Evolutionary conservation across 2,888 invertebrate genomes (phyloP), one percentile per base, ranked within the genome.

Genomic region (Epirrhoe tristata): DNA sequence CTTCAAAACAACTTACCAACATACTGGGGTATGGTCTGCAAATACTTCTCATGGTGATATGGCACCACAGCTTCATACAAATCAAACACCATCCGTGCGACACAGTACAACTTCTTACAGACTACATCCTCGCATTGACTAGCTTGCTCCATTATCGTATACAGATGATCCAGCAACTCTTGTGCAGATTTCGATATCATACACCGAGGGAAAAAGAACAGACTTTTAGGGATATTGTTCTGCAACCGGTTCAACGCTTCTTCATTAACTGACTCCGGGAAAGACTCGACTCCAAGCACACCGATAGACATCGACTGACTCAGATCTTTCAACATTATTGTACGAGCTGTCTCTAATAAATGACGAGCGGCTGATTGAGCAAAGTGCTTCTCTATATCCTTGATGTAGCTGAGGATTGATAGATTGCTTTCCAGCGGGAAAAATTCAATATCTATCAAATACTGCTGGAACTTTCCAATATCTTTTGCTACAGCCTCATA

Each of bases 11-110:
- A 32, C 94, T 91, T 81, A 96, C 96, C 96, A 75, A 97, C 95
- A 90, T 98, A 97, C 80, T 98, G 98, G 2, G 98, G 98, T 79
- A 98, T 96, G 0, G 96, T 96, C 80, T 96, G 95, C 65, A 98
- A 92, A 74, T 96, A 95, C 78, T 96, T 96, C 80, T 96, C 96
- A 88, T 98, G 98, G 80, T 96, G 95, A 73, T 96, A 95, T 0
- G 97, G 97, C 31, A 98, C 96, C 58, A 97, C 95, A 53, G 95
- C 95, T 66, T 95, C 95, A 85, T 98, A 98, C 76, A 96, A 90
- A 78, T 96, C 96, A 74, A 98, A 95, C 69, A 98, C 95, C 73
- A 96, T 94, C 71, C 96, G 91, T 5, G 96, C 95, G 0, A 96
- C 96, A 63, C 94, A 94, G 77, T 96, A 96, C 68, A 98, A 88